Percentiles rank a stretch among this genome's conserved stretches.
phyloP scores from a whole-genome alignment of 2,797 vertebrate species.

The Crocodylus rhombifer region DNA sequence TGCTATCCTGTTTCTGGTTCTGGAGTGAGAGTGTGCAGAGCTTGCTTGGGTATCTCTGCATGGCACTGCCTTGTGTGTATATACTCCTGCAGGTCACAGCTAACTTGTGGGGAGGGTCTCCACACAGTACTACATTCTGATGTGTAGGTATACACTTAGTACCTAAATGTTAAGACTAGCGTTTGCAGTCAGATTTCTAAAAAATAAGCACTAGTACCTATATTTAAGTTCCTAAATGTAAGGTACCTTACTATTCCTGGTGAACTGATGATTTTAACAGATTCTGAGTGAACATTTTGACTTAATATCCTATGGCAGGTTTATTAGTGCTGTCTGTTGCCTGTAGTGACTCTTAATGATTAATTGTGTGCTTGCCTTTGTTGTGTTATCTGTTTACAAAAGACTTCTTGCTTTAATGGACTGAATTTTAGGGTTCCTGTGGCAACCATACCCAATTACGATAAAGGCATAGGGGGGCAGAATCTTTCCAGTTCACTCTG shows the following conservation, averaged over 20 bases:
- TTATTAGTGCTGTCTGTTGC: background rate
- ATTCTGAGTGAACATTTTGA: background rate
- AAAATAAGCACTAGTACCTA: background rate
- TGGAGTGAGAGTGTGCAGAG: too few relatives aligned
- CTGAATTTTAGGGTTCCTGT: background rate
- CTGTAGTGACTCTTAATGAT: background rate
- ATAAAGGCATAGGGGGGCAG: background rate
- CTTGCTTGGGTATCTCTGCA: too few relatives aligned
- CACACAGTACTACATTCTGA: background rate
- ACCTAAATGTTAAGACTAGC: background rate
- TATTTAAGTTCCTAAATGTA: background rate
- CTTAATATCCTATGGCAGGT: background rate
- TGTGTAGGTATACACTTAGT: background rate
- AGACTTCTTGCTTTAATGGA: background rate
- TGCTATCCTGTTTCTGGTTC: too few relatives aligned
- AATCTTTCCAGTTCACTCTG: background rate
- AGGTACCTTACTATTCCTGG: conserved; percentile 4
- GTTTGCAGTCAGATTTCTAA: conserved; percentile 11
- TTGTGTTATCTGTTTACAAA: conserved; percentile 21
- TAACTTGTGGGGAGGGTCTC: too few relatives aligned
- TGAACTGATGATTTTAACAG: background rate
- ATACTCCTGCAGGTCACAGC: too few relatives aligned
- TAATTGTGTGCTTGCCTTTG: background rate
- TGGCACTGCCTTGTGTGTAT: too few relatives aligned
- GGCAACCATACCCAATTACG: background rate